phyloP scores from a whole-genome alignment of 1,140 invertebrate species.

The Protaetia brevitarsis region DNA sequence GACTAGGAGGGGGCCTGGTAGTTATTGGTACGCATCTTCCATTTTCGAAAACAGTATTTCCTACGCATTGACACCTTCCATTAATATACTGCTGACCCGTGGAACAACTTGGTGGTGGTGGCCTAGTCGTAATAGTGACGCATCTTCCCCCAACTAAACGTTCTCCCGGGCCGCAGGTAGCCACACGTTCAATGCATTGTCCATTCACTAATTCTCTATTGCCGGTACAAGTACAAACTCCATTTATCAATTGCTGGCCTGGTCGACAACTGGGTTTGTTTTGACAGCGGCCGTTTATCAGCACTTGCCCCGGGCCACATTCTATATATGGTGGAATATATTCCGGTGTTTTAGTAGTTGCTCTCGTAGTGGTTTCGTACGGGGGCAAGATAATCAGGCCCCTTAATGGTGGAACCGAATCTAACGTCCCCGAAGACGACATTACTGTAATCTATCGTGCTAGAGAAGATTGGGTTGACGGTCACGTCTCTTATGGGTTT shows the following conservation, averaged over 20 bases:
- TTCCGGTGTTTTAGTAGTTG: neutral
- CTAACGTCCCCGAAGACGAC: slow-evolving; percentile 40
- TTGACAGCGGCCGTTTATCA: slow-evolving; percentile 20
- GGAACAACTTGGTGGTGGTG: neutral
- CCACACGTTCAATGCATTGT: neutral
- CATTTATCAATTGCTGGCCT: slow-evolving; percentile 18
- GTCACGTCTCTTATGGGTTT: slow-evolving; percentile 31
- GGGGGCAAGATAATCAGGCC: slow-evolving; percentile 45
- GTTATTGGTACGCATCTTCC: neutral
- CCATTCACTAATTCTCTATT: slow-evolving; percentile 24
- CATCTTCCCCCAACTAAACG: slow-evolving; percentile 16
- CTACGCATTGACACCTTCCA: slow-evolving; percentile 6
- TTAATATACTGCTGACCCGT: neutral
- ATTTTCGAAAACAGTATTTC: neutral
- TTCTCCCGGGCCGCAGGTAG: slow-evolving; percentile 11
- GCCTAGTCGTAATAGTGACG: slow-evolving; percentile 5
- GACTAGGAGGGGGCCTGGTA: neutral
- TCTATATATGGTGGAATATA: neutral
- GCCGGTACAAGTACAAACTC: slow-evolving; percentile 9
- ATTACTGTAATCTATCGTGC: slow-evolving; percentile 45
- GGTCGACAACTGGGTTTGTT: slow-evolving; percentile 6
- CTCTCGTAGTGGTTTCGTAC: slow-evolving; percentile 13
- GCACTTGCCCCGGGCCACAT: neutral
- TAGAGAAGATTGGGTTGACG: slow-evolving; percentile 30
- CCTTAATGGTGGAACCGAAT: slow-evolving; percentile 40